Evolutionary conservation across 1,140 invertebrate species (phyloP).

Genomic region (Stratiolaelaps scimitus): DNA sequence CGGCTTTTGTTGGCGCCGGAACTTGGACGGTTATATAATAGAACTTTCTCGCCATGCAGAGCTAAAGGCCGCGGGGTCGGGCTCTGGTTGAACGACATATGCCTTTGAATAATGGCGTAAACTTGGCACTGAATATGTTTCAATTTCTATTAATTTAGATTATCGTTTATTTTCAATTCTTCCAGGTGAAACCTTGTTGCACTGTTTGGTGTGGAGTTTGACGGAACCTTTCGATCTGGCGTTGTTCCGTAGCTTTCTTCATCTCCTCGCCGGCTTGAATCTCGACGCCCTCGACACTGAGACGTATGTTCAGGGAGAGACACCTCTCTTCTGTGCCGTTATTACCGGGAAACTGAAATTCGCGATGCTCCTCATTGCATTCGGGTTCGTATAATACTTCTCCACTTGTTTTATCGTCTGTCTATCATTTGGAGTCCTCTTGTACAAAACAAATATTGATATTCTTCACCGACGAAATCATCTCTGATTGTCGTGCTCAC

Average conservation of each 20-base stretch:
- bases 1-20: too few relatives aligned
- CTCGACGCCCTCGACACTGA: neutral
- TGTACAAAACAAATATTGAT: neutral
- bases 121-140: too few relatives aligned
- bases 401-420: too few relatives aligned
- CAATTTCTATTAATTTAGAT: too few relatives aligned
- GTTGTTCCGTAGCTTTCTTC: slow-evolving; percentile 4
- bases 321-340: slow-evolving; percentile 5
- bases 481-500: too few relatives aligned
- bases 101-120: too few relatives aligned
- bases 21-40: too few relatives aligned
- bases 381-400: neutral
- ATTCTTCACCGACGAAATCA: too few relatives aligned
- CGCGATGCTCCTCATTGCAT: slow-evolving; percentile 9
- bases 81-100: too few relatives aligned
- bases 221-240: slow-evolving; percentile 17
- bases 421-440: neutral
- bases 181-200: slow-evolving; percentile 13
- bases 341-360: slow-evolving; percentile 15
- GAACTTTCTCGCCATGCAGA: too few relatives aligned
- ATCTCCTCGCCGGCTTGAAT: neutral
- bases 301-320: slow-evolving; percentile 19
- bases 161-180: neutral
- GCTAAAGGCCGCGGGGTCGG: too few relatives aligned
- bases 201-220: slow-evolving; percentile 12